Evolutionary conservation across 2,113 vertebrate genomes (phyloP).

Genomic region (Semicossyphus pulcher): DNA sequence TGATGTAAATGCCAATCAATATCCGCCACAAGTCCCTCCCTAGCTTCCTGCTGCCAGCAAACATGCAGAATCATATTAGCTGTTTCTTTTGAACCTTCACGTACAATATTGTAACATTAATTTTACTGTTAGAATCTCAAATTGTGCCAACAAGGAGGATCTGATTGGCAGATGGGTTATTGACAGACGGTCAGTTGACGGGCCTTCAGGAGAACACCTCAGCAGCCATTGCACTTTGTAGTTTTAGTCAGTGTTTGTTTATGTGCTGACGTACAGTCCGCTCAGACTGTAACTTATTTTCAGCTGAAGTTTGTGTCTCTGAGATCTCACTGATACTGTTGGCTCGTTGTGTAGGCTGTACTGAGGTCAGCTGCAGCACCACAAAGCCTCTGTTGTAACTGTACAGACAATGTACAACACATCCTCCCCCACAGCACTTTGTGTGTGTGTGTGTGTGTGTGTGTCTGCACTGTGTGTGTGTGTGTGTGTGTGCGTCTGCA

Average conservation of each 20-base stretch:
- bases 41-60: too few relatives aligned
- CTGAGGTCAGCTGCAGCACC: constrained; percentile 45
- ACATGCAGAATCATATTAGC: too few relatives aligned
- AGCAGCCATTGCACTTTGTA: constrained; percentile 27
- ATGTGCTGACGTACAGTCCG: not conserved
- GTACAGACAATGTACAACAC: constrained; percentile 29
- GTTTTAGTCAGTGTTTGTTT: not conserved
- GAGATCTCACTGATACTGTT: constrained; percentile 15
- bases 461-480: not conserved
- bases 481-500: constrained; percentile 14
- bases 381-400: constrained; percentile 54
- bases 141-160: too few relatives aligned
- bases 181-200: too few relatives aligned
- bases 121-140: too few relatives aligned
- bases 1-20: too few relatives aligned
- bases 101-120: too few relatives aligned
- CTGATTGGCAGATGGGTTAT: too few relatives aligned
- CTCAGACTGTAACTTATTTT: too few relatives aligned
- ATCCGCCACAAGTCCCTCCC: too few relatives aligned
- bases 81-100: too few relatives aligned
- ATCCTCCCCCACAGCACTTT: not conserved
- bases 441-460: constrained; percentile 12
- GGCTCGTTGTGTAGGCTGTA: not conserved
- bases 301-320: not conserved
- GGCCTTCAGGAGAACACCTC: too few relatives aligned